Conservation (phyloP, 2,113 vertebrate species). For the Atherinomorus stipes region DNA sequence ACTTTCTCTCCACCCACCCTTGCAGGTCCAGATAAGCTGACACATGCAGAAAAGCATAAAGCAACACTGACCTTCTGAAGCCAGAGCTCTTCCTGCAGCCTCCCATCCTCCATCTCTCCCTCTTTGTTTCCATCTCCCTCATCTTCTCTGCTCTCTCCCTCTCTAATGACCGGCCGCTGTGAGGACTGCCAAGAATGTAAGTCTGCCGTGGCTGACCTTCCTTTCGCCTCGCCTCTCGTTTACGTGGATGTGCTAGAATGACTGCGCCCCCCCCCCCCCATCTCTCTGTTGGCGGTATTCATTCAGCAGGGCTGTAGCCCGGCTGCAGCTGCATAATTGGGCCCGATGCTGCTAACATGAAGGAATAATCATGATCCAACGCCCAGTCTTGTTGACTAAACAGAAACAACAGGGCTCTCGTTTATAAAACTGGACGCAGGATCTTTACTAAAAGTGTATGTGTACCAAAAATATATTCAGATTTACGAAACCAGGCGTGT, state of each 20-base stretch:
- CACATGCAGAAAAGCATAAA: not conserved
- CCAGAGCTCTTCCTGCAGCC: slow-evolving; percentile 32
- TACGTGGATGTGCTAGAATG: slow-evolving; percentile 52
- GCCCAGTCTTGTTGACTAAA: slow-evolving; percentile 6
- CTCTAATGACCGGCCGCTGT: slow-evolving; percentile 48
- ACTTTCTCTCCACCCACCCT: not conserved
- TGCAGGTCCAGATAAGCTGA: not conserved
- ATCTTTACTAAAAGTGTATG: not conserved
- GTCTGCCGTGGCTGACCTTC: slow-evolving; percentile 66
- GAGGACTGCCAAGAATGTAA: slow-evolving; percentile 62
- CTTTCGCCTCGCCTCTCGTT: slow-evolving; percentile 55
- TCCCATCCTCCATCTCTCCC: slow-evolving; percentile 33
- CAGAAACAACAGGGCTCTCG: not conserved
- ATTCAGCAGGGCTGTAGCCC: slow-evolving; percentile 36
- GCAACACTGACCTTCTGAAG: slow-evolving; percentile 38
- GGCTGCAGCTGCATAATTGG: slow-evolving; percentile 46
- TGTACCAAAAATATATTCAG: too few relatives aligned
- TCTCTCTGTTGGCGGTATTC: slow-evolving; percentile 35
- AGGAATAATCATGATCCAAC: slow-evolving; percentile 43
- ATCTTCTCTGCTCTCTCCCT: slow-evolving; percentile 10
- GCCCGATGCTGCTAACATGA: slow-evolving; percentile 29
- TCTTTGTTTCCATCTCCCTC: slow-evolving; percentile 4
- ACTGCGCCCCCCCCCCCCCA: slow-evolving; percentile 24
- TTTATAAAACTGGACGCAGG: not conserved
- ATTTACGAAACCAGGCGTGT: too few relatives aligned